phyloP scores from a whole-genome alignment of 2,797 vertebrate species.

The Scolopax bukidnonensis region DNA sequence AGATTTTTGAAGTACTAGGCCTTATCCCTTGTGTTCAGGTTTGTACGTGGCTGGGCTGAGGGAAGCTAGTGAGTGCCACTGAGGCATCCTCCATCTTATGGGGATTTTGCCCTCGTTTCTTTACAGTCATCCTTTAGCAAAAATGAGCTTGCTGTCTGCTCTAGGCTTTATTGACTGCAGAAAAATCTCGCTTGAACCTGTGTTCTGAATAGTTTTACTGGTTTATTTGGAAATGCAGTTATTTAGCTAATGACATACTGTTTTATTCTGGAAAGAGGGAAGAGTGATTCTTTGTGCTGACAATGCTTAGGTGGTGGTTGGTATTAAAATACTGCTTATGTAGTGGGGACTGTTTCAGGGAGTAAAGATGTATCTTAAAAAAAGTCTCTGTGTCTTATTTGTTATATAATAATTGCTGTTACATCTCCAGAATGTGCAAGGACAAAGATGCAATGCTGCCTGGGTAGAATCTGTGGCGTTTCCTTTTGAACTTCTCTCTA shows the following conservation, averaged over 20 bases:
- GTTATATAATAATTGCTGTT: not conserved
- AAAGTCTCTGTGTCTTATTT: not conserved
- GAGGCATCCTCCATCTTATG: not conserved
- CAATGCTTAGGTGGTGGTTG: not conserved
- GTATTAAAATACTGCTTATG: not conserved
- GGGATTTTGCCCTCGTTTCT: not conserved
- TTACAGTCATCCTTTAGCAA: not conserved
- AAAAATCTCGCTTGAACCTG: not conserved
- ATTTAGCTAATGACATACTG: not conserved
- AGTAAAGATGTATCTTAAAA: not conserved
- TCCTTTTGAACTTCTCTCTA: not conserved
- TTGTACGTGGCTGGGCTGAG: not conserved
- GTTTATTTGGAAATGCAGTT: not conserved
- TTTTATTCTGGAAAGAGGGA: not conserved
- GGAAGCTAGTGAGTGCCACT: not conserved
- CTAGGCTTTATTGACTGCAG: not conserved
- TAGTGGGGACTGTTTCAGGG: not conserved
- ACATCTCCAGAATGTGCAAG: not conserved
- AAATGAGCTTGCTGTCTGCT: not conserved
- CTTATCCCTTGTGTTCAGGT: not conserved
- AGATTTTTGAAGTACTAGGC: not conserved
- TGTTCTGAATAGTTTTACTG: not conserved
- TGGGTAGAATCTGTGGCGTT: not conserved
- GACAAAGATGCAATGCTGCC: not conserved
- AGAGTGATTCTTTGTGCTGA: not conserved